Conservation (phyloP, 2,113 vertebrate genomes). For the Trogon surrucura region DNA sequence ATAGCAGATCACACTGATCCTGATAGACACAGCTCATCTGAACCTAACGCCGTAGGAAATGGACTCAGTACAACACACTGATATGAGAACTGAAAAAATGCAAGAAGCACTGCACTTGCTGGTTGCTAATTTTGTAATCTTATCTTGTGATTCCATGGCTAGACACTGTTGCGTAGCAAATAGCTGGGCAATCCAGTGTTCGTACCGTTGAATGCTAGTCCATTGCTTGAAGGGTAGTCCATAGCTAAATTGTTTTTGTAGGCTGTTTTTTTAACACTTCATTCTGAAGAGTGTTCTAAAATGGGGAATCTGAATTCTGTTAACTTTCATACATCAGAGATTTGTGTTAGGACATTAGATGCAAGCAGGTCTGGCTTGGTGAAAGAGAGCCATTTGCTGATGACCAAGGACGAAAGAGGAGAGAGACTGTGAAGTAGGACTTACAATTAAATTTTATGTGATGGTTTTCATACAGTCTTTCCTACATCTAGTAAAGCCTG, state of each 20-base stretch:
- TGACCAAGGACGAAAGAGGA: background rate
- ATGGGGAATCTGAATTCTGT: background rate
- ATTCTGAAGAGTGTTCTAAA: background rate
- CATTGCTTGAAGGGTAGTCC: background rate
- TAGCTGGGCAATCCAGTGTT: background rate
- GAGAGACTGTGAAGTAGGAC: background rate
- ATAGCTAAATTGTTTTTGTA: background rate
- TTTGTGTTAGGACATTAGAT: background rate
- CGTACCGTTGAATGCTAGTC: rapidly evolving
- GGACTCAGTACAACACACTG: background rate
- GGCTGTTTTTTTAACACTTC: background rate
- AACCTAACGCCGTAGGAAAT: background rate
- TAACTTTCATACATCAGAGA: background rate
- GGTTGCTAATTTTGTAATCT: background rate
- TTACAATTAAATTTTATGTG: background rate
- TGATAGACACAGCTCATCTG: background rate
- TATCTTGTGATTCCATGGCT: rapidly evolving
- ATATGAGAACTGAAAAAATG: background rate
- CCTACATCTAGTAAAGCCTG: background rate
- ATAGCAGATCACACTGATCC: background rate
- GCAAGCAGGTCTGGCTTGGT: background rate
- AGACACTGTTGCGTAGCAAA: background rate
- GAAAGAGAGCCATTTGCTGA: background rate
- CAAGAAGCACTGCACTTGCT: background rate
- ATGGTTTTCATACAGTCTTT: background rate